A percentile compares a stretch with the other conserved stretches of the same genome.
Conservation (phyloP, 2,113 vertebrate genomes). For the Cairina moschata region DNA sequence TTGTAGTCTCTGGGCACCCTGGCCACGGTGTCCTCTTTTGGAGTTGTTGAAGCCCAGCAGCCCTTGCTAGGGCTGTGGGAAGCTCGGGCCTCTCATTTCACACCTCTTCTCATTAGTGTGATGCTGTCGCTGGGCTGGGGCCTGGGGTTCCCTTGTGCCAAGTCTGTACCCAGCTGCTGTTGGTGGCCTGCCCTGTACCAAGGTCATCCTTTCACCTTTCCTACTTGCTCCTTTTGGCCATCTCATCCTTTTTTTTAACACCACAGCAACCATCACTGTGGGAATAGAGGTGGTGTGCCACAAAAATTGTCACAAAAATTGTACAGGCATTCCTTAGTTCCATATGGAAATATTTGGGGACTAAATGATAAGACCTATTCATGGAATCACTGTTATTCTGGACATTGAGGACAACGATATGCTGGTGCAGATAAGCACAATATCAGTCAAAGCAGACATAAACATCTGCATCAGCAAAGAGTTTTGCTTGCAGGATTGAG, state of each 20-base stretch:
- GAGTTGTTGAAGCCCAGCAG: accelerated
- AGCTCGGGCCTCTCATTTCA: background rate
- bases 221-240: background rate
- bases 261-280: background rate
- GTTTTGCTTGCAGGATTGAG: background rate
- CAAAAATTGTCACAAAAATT: background rate
- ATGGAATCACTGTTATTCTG: background rate
- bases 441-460: background rate
- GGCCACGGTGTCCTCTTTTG: accelerated
- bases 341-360: background rate
- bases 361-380: background rate
- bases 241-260: background rate
- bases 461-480: background rate
- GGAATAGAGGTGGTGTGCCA: background rate
- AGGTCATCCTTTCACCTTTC: background rate
- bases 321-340: background rate
- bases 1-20: background rate
- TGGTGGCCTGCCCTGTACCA: background rate
- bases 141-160: background rate
- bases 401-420: background rate
- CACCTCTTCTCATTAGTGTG: background rate
- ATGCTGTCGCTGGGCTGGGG: accelerated
- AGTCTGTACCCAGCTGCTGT: background rate
- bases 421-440: background rate
- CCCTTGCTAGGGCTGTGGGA: accelerated